Conservation (phyloP, 2,888 invertebrate genomes). For the Drosophila melanosoma region DNA sequence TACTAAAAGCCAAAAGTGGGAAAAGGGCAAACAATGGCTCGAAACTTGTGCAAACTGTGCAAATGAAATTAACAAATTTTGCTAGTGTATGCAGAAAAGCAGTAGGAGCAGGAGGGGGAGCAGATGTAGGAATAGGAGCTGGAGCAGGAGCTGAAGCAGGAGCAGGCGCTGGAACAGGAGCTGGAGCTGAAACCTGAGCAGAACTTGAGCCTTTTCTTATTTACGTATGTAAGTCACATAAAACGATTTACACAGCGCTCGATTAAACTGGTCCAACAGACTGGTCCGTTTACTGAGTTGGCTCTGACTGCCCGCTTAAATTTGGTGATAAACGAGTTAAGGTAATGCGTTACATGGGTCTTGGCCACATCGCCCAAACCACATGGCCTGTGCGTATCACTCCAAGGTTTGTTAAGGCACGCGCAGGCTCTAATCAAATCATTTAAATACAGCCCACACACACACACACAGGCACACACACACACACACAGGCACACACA, state of each 20-base stretch:
- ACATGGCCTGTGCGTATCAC: slow-evolving; percentile 25
- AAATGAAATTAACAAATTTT: slow-evolving; percentile 78
- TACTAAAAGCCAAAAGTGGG: slow-evolving; percentile 17
- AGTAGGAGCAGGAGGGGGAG: neutral
- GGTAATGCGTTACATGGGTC: slow-evolving; percentile 73
- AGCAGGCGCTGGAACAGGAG: neutral
- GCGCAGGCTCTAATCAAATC: slow-evolving; percentile 74
- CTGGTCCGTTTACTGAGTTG: neutral
- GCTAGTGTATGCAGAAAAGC: slow-evolving; percentile 70
- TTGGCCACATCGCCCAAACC: slow-evolving; percentile 8
- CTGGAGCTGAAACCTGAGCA: neutral
- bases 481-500: slow-evolving; percentile 18
- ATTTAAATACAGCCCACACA: slow-evolving; percentile 71
- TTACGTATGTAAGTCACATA: slow-evolving; percentile 79
- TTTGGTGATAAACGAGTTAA: slow-evolving; percentile 78
- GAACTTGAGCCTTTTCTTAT: slow-evolving; percentile 53
- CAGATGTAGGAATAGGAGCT: slow-evolving; percentile 3
- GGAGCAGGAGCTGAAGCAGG: neutral
- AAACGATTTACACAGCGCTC: slow-evolving; percentile 73
- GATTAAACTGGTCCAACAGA: slow-evolving; percentile 49
- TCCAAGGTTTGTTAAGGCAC: slow-evolving; percentile 64
- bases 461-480: slow-evolving; percentile 25
- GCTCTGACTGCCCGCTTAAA: slow-evolving; percentile 39
- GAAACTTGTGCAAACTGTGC: slow-evolving; percentile 71
- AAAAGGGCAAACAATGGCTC: slow-evolving; percentile 48